Conservation (phyloP, 2,888 invertebrate genomes). For the Cosmopolites sordidus region DNA sequence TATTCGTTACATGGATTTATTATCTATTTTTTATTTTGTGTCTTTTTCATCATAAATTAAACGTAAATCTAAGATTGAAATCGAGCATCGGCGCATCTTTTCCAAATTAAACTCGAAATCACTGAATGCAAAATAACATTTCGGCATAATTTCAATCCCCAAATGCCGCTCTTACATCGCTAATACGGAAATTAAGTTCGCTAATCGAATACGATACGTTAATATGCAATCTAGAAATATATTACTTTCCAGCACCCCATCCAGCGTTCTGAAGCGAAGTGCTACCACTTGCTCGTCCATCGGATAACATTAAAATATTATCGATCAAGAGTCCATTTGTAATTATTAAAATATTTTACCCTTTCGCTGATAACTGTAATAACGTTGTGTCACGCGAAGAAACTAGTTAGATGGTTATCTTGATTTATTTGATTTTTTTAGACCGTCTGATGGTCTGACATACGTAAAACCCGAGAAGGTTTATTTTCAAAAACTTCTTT, state of each 20-base stretch:
- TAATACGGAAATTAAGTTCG: conserved; percentile 21
- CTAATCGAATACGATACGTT: conserved; percentile 21
- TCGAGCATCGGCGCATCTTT: too few species aligned
- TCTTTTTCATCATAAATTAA: too few species aligned
- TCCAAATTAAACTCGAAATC: background rate
- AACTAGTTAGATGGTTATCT: conserved; percentile 15
- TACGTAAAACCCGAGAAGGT: too few species aligned
- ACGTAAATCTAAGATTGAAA: too few species aligned
- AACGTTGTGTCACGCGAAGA: conserved; percentile 19
- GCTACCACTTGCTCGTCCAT: too few species aligned
- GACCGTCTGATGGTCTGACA: conserved; percentile 8
- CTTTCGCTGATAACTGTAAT: conserved; percentile 21
- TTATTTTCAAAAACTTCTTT: too few species aligned
- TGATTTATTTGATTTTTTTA: conserved; percentile 16
- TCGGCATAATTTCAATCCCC: too few species aligned
- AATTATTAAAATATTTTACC: conserved; percentile 25
- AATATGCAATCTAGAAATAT: conserved; percentile 21
- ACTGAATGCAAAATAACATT: too few species aligned
- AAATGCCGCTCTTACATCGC: conserved; percentile 11
- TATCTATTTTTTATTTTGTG: too few species aligned
- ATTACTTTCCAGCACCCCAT: conserved; percentile 19
- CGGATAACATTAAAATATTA: too few species aligned
- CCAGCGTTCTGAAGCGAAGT: too few species aligned
- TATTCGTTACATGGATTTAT: too few species aligned
- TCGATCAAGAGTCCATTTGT: conserved; percentile 19